These are phyloP conservation scores for Chitala chitala DNA, from an alignment of 2,113 vertebrate genomes.

Conservation along the genomic window DNA sequence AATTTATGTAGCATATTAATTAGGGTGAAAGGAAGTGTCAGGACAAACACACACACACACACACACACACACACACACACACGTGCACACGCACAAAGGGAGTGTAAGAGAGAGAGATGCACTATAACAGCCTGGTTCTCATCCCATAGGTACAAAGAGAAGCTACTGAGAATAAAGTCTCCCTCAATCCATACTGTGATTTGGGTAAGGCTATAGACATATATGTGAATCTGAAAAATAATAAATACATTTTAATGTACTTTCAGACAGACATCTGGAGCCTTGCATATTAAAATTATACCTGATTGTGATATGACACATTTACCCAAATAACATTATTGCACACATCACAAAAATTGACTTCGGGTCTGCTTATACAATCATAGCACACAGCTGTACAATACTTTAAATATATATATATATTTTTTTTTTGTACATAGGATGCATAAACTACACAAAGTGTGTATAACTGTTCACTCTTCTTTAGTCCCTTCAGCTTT, in stretches of 20 bases:
- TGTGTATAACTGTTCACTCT: not conserved
- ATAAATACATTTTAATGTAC: not conserved
- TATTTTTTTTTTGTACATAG: not conserved
- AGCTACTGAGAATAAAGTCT: slow-evolving; percentile 17
- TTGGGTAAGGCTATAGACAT: slow-evolving; percentile 18
- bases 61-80: slow-evolving; percentile 1
- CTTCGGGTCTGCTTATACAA: not conserved
- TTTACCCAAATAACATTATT: not conserved
- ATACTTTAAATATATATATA: not conserved
- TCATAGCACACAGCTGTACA: slow-evolving; percentile 5
- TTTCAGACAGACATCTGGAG: not conserved
- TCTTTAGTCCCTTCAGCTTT: not conserved
- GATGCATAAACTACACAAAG: not conserved
- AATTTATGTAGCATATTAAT: slow-evolving; percentile 62
- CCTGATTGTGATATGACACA: slow-evolving; percentile 6
- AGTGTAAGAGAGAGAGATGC: slow-evolving; percentile 35
- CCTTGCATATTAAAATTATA: slow-evolving; percentile 18
- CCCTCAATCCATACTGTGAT: not conserved
- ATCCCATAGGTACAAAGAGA: slow-evolving; percentile 16
- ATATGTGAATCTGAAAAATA: slow-evolving; percentile 8
- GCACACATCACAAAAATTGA: slow-evolving; percentile 4
- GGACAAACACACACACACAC: slow-evolving; percentile 5
- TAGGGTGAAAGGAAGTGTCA: slow-evolving; percentile 45
- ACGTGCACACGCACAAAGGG: not conserved
- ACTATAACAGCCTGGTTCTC: slow-evolving; percentile 42